Conservation (phyloP, 2,113 vertebrate species). For the Pygoscelis antarcticus region DNA sequence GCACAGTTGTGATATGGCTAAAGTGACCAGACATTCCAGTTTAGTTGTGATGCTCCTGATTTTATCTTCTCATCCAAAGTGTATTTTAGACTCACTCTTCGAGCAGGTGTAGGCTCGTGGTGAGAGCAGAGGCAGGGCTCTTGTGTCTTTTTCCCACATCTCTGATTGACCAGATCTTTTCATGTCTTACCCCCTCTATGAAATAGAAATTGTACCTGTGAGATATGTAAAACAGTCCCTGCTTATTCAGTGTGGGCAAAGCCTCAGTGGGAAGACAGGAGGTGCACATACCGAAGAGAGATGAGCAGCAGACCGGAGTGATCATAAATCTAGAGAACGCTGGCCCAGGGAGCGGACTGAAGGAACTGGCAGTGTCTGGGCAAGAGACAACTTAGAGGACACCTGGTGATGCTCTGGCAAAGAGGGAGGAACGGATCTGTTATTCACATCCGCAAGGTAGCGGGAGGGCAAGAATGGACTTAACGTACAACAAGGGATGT, state of each 20-base stretch:
- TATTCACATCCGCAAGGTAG: background rate
- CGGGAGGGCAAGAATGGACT: background rate
- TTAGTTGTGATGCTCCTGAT: background rate
- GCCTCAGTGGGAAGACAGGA: background rate
- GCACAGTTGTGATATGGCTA: background rate
- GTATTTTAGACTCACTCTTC: background rate
- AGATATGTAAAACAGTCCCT: background rate
- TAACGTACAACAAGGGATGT: background rate
- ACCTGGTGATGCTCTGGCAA: background rate
- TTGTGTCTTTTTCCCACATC: background rate
- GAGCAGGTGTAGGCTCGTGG: rapidly evolving
- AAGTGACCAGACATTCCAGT: background rate
- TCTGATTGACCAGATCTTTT: background rate
- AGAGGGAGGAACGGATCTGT: background rate
- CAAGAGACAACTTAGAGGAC: background rate
- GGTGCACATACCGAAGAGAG: background rate
- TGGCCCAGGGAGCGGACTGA: background rate
- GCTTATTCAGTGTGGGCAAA: background rate
- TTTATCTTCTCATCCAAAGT: background rate
- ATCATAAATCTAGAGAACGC: background rate
- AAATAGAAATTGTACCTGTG: background rate
- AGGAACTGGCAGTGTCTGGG: background rate
- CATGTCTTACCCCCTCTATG: background rate
- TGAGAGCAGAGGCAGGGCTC: background rate
- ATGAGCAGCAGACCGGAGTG: background rate